Evolutionary conservation across 2,888 invertebrate species (phyloP).

Genomic region (Morpho helenor): DNA sequence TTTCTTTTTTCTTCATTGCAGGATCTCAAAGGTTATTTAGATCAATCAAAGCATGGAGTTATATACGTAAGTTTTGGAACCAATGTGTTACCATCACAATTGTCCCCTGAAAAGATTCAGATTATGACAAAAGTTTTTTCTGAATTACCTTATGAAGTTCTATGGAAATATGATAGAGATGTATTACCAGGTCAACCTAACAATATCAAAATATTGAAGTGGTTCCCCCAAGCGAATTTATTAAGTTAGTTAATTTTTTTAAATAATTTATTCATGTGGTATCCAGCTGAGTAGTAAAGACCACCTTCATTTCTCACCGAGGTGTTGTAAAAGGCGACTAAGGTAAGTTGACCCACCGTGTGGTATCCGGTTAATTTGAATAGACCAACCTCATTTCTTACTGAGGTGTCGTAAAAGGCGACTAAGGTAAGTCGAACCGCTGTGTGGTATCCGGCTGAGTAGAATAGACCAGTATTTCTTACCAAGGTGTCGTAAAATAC

Average conservation of each 20-base stretch:
- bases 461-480: no score
- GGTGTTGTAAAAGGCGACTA: no score
- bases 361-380: no score
- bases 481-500: no score
- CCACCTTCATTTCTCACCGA: no score
- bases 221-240: constrained; percentile 53
- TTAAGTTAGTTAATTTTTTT: constrained; percentile 34
- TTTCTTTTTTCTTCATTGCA: constrained; percentile 24
- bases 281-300: no score
- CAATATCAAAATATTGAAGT: constrained; percentile 47
- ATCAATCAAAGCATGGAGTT: constrained; percentile 45
- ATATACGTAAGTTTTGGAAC: constrained; percentile 56
- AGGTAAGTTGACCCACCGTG: no score
- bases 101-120: constrained; percentile 30
- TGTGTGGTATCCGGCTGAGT: no score
- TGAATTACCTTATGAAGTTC: constrained; percentile 43
- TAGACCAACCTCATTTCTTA: no score
- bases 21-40: constrained; percentile 45
- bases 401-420: no score
- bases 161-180: constrained; percentile 53
- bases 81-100: constrained; percentile 31
- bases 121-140: constrained; percentile 34
- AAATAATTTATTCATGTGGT: no score
- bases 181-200: constrained; percentile 34
- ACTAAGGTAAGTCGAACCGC: no score